Base-by-base conservation (phyloP, 2,113 vertebrate species). In the Nannobrachium achirus region DNA sequence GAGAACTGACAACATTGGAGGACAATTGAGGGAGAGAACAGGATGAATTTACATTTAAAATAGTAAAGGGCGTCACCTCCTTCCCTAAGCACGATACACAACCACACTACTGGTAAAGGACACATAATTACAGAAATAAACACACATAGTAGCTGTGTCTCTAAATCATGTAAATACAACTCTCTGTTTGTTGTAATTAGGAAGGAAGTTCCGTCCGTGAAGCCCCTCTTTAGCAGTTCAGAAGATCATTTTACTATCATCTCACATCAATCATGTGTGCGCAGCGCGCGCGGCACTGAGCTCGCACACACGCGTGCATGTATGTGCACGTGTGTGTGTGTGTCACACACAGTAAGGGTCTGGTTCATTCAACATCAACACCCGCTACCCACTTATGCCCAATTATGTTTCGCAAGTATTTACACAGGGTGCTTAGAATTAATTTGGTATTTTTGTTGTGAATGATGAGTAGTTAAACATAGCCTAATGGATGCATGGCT, bases 1-100 rank as follows among this genome's bases (percentile, higher is more conserved):
- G 3, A 33, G 25, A 33, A 33, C 25, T 33, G 25, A 33, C 25
- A 33, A 33, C 25, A 33, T 3, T 33, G 3, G 25, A 33, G 1
- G 25, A 4, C 3, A 33, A 33, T 3, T 33, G 25, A 33, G 25
- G 4, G 20, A 4, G 20, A 4, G 20, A 25, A 25, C 2, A 25
- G 49, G 13, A 15, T 46, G 60, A 25, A 16, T 11, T 77, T 72
- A 60, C 72, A 78, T 79, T 82, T 83, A 60, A 75, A 80, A 18
- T 55, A 64, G 39, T 57, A 73, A 5, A 20, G 20, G 66, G 46
- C 55, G 64, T 64, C 66, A 66, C 48, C 59, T 67, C 49, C 57
- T 57, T 48, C 55, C 15, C 14, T 18, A 42, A 13, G 1, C 20
- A 45, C 71, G 19, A 42, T 51, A 19, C 39, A 11, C 7, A 8